phyloP scores from a whole-genome alignment of 2,888 invertebrate species.

The Mimumesa dahlbomi region DNA sequence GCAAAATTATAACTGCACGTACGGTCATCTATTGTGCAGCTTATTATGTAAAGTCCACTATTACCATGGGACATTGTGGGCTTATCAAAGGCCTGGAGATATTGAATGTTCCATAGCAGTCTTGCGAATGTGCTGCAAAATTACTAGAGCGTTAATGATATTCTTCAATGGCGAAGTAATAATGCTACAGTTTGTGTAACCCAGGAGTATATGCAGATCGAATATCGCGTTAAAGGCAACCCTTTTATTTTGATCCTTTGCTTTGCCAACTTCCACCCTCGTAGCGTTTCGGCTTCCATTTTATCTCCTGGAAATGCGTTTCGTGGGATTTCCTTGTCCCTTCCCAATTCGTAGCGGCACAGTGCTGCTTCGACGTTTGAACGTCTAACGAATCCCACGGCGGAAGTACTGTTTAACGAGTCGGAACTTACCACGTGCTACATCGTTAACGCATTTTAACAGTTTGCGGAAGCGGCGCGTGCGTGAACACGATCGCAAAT shows the following conservation, averaged over 20 bases:
- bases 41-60: too few species aligned
- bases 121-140: too few species aligned
- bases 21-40: too few species aligned
- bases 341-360: not conserved
- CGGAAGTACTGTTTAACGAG: not conserved
- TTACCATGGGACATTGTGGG: too few species aligned
- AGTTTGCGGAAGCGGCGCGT: constrained; percentile 3
- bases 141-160: too few species aligned
- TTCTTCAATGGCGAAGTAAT: too few species aligned
- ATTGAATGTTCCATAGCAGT: too few species aligned
- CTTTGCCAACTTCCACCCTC: too few species aligned
- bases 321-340: not conserved
- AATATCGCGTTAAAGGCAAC: not conserved
- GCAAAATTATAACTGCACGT: too few species aligned
- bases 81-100: too few species aligned
- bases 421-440: not conserved
- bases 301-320: not conserved
- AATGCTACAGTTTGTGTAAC: too few species aligned
- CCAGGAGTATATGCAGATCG: too few species aligned
- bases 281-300: not conserved
- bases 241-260: constrained; percentile 6
- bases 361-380: not conserved
- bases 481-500: constrained; percentile 15
- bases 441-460: constrained; percentile 7
- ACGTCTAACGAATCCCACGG: not conserved